Conservation (phyloP, 1,140 invertebrate species). For the Sarcophaga bullata region DNA sequence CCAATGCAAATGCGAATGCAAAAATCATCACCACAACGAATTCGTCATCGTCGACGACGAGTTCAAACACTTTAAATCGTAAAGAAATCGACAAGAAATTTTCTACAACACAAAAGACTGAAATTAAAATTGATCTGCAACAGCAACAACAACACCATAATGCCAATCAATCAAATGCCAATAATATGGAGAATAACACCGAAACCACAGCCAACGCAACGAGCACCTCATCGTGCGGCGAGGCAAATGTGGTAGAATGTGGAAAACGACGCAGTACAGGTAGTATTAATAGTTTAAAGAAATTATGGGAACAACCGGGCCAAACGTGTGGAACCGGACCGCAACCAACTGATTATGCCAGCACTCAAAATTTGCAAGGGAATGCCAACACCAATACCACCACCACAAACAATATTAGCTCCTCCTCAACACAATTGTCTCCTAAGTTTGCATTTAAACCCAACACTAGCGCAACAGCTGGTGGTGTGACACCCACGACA, state of each 20-base stretch:
- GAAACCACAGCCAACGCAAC: constrained; percentile 1
- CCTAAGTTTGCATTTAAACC: constrained; percentile 59
- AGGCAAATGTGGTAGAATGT: constrained; percentile 69
- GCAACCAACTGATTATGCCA: constrained; percentile 58
- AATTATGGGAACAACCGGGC: constrained; percentile 82
- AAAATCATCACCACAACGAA: constrained; percentile 49
- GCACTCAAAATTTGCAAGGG: constrained; percentile 48
- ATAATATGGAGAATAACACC: constrained; percentile 51
- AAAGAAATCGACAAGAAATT: constrained; percentile 56
- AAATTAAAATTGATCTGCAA: constrained; percentile 64
- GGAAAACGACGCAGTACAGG: constrained; percentile 92
- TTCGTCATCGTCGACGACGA: background rate
- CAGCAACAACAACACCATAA: constrained; percentile 56
- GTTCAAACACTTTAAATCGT: constrained; percentile 39
- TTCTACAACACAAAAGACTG: constrained; percentile 64
- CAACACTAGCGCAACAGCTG: background rate
- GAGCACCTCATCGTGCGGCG: background rate
- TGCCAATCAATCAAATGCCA: constrained; percentile 47
- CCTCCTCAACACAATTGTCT: constrained; percentile 53
- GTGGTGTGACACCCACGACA: constrained; percentile 25
- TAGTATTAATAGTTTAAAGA: constrained; percentile 91
- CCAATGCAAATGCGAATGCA: constrained; percentile 9
- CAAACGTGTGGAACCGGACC: constrained; percentile 59
- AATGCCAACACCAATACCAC: constrained; percentile 66
- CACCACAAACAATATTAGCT: constrained; percentile 41